Percentiles rank a stretch among this genome's conserved stretches.
phyloP scores from a whole-genome alignment of 2,797 vertebrate genomes.

The Mus minutoides region DNA sequence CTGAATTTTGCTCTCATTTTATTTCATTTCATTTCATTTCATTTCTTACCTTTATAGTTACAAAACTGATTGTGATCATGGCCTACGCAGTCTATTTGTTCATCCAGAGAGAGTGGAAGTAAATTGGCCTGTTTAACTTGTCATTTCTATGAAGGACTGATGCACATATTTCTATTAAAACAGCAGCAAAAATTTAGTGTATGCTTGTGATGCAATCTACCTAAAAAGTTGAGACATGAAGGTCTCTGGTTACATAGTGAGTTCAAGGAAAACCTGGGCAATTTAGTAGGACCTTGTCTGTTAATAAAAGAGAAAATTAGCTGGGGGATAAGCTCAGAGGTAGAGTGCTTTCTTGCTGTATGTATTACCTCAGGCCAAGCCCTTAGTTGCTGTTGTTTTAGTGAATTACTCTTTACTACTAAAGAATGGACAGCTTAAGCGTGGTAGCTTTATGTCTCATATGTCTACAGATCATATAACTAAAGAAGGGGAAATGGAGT shows the following conservation, averaged over 20 bases:
- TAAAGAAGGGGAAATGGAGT: background rate
- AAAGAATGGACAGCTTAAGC: background rate
- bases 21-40: background rate
- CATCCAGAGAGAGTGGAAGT: background rate
- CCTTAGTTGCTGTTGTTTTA: background rate
- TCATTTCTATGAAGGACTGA: background rate
- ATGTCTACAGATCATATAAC: background rate
- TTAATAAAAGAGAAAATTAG: background rate
- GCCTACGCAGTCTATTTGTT: constrained; percentile 12
- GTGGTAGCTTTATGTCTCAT: background rate
- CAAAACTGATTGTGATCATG: background rate
- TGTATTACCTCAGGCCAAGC: too few species aligned
- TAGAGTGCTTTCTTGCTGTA: background rate
- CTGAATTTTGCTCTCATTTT: constrained; percentile 23
- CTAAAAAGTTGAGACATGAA: background rate
- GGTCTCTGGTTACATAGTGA: background rate
- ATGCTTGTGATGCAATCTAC: background rate
- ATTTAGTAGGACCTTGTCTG: background rate
- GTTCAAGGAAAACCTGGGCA: background rate
- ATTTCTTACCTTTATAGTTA: background rate
- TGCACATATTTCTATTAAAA: constrained; percentile 43
- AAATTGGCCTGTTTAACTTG: background rate
- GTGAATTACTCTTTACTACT: background rate
- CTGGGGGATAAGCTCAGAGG: too few species aligned
- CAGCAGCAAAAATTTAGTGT: background rate